Base-by-base conservation (phyloP, 2,888 invertebrate genomes). In the Melanchra persicariae region DNA sequence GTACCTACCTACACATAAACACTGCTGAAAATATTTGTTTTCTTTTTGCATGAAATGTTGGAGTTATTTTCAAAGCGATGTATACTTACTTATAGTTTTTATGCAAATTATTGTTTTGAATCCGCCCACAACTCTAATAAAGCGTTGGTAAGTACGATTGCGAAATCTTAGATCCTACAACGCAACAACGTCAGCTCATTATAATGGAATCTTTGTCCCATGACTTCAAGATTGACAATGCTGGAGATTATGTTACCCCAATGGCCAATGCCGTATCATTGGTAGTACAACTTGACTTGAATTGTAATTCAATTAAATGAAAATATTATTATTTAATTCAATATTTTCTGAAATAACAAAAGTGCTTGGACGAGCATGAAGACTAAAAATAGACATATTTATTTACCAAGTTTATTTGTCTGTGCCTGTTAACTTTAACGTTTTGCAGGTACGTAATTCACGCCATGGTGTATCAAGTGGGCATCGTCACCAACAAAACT, bases 401-500 rank as follows among this genome's bases (percentile, higher is more conserved):
- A 30, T 1, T 30, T 30, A 30, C 30, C 30, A 30, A 30, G 51
- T 52, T n/a, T 9, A 26, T 40, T 40, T 15, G 22, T 37, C 1
- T 22, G 15, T 26, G 22, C 0, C 24, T n/a, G n/a, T 26, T n/a
- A 49, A 54, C 12, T 34, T 24, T 52, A 19, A 24, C 26, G 4
- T 34, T 69, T 88, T 87, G 17, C 72, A 94, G 94, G 93, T 95
- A 93, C 71, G 93, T 95, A 1, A 92, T 95, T n/a, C 90, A 92
- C 60, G 95, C 94, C 2, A 93, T 93, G 74, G 92, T 94, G 0
- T 95, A 95, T 74, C 93, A 95, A 91, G 92, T 95, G 15, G 95
- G 95, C 8, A 94, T 95, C n/a, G 69, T 95, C 4, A 93, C 94
- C 0, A 94, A 95, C 79, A 89, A 88, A 85, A 93, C 93, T 0